These are phyloP conservation scores for Xylophagus ater DNA, from an alignment of 2,888 invertebrate genomes.

Conservation along the genomic window DNA sequence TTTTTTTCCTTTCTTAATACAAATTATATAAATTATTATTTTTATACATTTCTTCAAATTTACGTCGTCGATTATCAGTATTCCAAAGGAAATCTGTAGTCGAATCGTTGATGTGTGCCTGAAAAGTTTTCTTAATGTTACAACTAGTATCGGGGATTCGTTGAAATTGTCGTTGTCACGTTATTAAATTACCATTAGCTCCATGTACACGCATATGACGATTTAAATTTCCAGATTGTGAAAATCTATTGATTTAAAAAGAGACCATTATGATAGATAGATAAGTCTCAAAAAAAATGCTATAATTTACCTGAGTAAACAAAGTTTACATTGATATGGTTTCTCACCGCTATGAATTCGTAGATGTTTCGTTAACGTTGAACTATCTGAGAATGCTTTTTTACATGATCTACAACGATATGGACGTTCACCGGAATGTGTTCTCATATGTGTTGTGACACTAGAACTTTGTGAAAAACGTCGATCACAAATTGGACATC, in stretches of 20 bases:
- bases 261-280: not conserved
- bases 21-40: conserved; percentile 11
- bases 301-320: conserved; percentile 58
- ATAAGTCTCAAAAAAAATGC: not conserved
- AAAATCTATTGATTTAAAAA: conserved; percentile 51
- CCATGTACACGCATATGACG: conserved; percentile 98
- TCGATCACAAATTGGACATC: conserved; percentile 93
- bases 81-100: conserved; percentile 6
- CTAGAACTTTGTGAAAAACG: conserved; percentile 91
- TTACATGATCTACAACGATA: conserved; percentile 93
- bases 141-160: conserved; percentile 11
- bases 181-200: conserved; percentile 48
- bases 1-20: too few species aligned
- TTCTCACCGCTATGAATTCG: conserved; percentile 79
- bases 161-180: conserved; percentile 45
- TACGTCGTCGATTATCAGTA: conserved; percentile 10
- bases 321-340: conserved; percentile 95
- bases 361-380: conserved; percentile 93
- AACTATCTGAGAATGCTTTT: conserved; percentile 97
- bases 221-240: conserved; percentile 96
- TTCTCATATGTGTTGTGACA: conserved; percentile 98
- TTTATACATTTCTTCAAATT: conserved; percentile 13
- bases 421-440: conserved; percentile 99
- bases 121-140: conserved; percentile 4
- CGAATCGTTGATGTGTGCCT: not conserved